A percentile compares a stretch with the other conserved stretches of the same genome.
Conservation (phyloP, 1,140 invertebrate genomes). For the Cotesia typhae region DNA sequence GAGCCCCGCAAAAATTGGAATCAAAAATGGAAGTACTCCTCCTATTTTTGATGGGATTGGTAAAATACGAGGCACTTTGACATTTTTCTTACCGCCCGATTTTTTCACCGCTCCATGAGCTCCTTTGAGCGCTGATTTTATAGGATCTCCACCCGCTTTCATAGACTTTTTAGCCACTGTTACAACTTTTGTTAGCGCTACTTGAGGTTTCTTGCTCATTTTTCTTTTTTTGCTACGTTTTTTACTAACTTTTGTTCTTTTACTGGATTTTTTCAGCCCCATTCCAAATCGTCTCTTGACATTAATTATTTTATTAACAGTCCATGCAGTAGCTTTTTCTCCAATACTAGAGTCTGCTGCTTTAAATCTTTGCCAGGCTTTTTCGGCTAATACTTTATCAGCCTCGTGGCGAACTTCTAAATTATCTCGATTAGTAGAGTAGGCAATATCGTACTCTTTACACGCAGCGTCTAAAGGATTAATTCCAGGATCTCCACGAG, state of each 20-base stretch:
- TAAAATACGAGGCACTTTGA: constrained; percentile 20
- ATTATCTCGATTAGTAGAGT: constrained; percentile 43
- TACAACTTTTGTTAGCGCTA: too few relatives aligned
- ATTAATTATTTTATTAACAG: too few relatives aligned
- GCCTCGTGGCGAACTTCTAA: constrained; percentile 45
- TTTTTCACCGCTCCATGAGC: too few relatives aligned
- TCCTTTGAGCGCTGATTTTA: too few relatives aligned
- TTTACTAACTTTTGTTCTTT: too few relatives aligned
- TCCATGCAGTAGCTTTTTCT: constrained; percentile 52
- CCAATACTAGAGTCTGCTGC: constrained; percentile 51
- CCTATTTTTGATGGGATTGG: constrained; percentile 26
- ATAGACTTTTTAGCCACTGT: too few relatives aligned
- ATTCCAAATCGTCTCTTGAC: too few relatives aligned
- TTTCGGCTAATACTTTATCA: constrained; percentile 53
- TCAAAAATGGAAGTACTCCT: constrained; percentile 21
- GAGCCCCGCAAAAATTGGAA: constrained; percentile 34
- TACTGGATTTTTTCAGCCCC: constrained; percentile 18
- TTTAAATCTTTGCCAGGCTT: constrained; percentile 56
- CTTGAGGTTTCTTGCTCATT: too few relatives aligned
- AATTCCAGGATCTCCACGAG: constrained; percentile 2
- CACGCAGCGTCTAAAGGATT: constrained; percentile 42
- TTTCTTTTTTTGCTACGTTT: too few relatives aligned
- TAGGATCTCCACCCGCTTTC: too few relatives aligned
- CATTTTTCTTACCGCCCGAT: constrained; percentile 14
- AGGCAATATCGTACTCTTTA: constrained; percentile 51